Base-by-base conservation (phyloP, 92 coral and sea anemone genomes). In the Epizoanthus ramosus region DNA sequence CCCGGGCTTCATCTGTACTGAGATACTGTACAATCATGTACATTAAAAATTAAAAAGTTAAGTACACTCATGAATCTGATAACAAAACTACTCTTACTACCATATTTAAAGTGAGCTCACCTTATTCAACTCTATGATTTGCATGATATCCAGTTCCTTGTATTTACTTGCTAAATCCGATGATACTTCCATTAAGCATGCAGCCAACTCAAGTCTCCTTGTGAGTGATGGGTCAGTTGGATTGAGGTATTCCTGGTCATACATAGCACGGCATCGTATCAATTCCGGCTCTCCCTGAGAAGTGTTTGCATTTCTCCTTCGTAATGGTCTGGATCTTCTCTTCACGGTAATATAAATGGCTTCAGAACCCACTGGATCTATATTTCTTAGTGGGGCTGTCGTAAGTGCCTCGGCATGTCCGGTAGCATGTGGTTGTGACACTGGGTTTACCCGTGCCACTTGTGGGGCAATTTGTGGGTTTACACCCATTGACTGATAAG, bases 41-140 rank as follows among this genome's bases (percentile, higher is more conserved):
- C 31, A 28, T 28, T 28, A 2, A 28, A 28, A 28, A 28, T 0
- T 28, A 28, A 0, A 28, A 28, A 28, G 31, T 28, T 28, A 28
- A 28, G 31, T 28, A 28, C 31, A 28, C 31, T 28, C 31, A 28
- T 28, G n/a, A n/a, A n/a, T n/a, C 31, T 28, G 31, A 28, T 2
- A 28, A 28, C 0, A 28, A 28, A 28, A 28, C 31, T 28, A 28
- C 31, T 28, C 31, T 28, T n/a, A n/a, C n/a, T n/a, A 28, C 2
- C 31, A 28, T 28, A 28, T 28, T 28, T 28, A 74, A 56, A 37
- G 39, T 13, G 7, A 31, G 74, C 87, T 37, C 56, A 95, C 98
- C 92, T 84, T 68, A 79, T 96, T 96, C 60, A 80, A 50, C 2
- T 94, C 89, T 75, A 94, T 31, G 65, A 96, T 65, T 58, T 71